Evolutionary conservation across 2,888 invertebrate genomes (phyloP), one percentile per base, ranked within the genome.

Genomic region (Leucoptera coffeella): DNA sequence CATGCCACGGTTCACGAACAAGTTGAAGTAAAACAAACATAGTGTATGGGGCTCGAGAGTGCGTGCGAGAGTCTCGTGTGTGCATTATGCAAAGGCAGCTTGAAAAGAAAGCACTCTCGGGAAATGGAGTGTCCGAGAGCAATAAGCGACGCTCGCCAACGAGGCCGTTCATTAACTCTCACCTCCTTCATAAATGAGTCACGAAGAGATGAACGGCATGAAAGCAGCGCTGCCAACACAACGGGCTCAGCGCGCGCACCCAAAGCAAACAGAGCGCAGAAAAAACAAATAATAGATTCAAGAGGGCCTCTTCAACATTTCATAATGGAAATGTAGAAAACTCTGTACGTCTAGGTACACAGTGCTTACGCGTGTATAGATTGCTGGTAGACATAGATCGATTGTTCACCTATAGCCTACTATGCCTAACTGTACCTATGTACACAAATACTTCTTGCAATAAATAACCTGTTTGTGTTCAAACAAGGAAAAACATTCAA

Each of bases 61-160:
- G 59, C 60, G 60, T 60, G 54, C 50, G 42, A 50, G 50, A 52
- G 45, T 53, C 25, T 17, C 52, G 57, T 51, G 48, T 46, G 44
- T 47, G 55, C 58, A 64, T 64, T 64, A 62, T 65, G 59, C 64
- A 60, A 57, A 55, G 57, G 58, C 49, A 55, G 55, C 54, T 58
- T 64, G 64, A 61, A 62, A 59, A 62, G 62, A 62, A 62, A 57
- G 57, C 56, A 43, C 61, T 61, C 51, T 61, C 51, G 51, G 44
- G 50, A 61, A 31, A 27, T 27, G 29, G 61, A 50, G 61, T 58
- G 64, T 59, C 64, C 64, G 56, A 60, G 61, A 52, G 62, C 58
- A 59, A 64, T 62, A 58, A 61, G 53, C 60, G 59, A 55, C 60
- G 26, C 22, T 51, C 48, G 58, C 48, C 51, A 49, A 38, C 56